Evolutionary conservation across 1,140 invertebrate genomes (phyloP).

Genomic region (Drosophila baimaii): DNA sequence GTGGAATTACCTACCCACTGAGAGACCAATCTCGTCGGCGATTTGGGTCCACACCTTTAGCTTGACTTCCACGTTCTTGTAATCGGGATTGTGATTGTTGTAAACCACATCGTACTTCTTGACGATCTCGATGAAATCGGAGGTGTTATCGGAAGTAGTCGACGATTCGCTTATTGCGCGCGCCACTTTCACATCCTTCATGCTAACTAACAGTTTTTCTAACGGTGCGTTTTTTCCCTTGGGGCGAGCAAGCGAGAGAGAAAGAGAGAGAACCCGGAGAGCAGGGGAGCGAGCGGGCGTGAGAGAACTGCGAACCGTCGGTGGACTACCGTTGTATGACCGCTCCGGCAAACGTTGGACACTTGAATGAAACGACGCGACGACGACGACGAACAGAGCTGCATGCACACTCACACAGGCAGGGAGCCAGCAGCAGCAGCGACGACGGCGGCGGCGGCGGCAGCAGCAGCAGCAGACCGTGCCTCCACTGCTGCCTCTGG

Average conservation of each 20-base stretch:
- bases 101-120: conserved; percentile 83
- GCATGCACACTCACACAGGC: conserved; percentile 77
- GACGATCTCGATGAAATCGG: conserved; percentile 82
- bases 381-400: conserved; percentile 52
- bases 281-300: conserved; percentile 36
- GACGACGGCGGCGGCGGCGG: conserved; percentile 38
- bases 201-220: conserved; percentile 39
- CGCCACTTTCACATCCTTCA: conserved; percentile 76
- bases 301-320: conserved; percentile 36
- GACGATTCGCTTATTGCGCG: conserved; percentile 81
- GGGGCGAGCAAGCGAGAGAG: conserved; percentile 3
- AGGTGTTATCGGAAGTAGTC: conserved; percentile 82
- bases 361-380: conserved; percentile 83
- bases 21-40: conserved; percentile 82
- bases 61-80: conserved; percentile 82
- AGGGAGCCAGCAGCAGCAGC: conserved; percentile 54
- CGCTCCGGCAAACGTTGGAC: conserved; percentile 84
- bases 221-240: conserved; percentile 29
- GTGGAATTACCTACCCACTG: conserved; percentile 73
- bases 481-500: conserved; percentile 28
- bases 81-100: conserved; percentile 83
- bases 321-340: conserved; percentile 73
- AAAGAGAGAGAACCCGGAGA: conserved; percentile 24
- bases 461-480: conserved; percentile 50
- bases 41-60: conserved; percentile 82